Evolutionary conservation across 1,140 invertebrate species (phyloP).

Genomic region (Rhopalosiphum maidis): DNA sequence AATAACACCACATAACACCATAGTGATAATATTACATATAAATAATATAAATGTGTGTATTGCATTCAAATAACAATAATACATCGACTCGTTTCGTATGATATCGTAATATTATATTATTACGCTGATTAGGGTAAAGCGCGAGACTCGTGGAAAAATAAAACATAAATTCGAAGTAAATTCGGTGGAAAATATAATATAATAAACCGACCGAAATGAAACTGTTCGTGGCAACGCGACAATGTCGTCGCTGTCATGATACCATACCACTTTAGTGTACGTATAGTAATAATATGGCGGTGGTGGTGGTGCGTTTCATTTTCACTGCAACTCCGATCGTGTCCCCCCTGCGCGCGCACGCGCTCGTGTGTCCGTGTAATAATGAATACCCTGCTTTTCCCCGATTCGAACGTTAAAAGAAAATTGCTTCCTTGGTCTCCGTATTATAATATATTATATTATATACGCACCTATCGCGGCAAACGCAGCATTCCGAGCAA

Average conservation of each 20-base stretch:
- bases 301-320: not conserved
- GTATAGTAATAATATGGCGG: not conserved
- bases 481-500: not conserved
- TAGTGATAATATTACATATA: too few species aligned
- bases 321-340: not conserved
- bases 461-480: not conserved
- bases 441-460: not conserved
- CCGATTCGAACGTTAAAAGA: constrained; percentile 13
- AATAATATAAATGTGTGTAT: not conserved
- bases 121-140: too few species aligned
- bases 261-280: not conserved
- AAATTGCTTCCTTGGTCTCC: not conserved
- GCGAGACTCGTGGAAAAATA: not conserved
- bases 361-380: not conserved
- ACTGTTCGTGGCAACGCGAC: not conserved
- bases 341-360: not conserved
- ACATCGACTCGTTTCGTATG: not conserved
- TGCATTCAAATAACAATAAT: not conserved
- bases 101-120: not conserved
- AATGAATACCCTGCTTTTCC: not conserved
- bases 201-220: not conserved
- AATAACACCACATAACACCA: too few species aligned
- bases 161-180: not conserved
- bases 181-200: not conserved
- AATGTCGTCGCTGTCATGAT: not conserved